Evolutionary conservation across 2,888 invertebrate genomes (phyloP).

Genomic region (Hydroisotoma schaefferi): DNA sequence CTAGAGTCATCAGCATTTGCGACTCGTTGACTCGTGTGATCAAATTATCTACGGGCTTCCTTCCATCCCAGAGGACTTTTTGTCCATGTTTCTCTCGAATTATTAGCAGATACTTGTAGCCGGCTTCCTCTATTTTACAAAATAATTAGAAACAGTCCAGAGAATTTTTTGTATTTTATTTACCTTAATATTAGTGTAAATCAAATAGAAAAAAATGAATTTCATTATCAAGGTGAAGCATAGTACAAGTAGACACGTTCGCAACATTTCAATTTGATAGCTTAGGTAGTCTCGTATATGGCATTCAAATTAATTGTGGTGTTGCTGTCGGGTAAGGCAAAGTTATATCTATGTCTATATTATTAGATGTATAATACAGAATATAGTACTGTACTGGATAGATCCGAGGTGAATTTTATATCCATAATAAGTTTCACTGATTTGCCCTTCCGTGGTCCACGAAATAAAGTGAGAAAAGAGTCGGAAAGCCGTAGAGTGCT

Average conservation of each 20-base stretch:
- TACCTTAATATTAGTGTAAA: no score
- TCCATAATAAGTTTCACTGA: neutral
- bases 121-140: neutral
- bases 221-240: no score
- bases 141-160: neutral
- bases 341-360: no score
- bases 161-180: neutral
- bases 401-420: neutral
- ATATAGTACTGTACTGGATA: neutral
- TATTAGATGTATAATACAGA: no score
- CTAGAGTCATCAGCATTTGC: constrained; percentile 20
- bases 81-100: constrained; percentile 1
- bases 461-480: neutral
- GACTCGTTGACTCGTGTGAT: constrained; percentile 17
- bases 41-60: neutral
- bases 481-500: neutral
- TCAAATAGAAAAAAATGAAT: no score
- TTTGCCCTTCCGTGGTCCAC: neutral
- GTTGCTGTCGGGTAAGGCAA: no score
- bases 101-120: neutral
- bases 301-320: no score
- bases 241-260: no score
- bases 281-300: no score
- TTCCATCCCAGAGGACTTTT: constrained; percentile 22
- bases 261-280: no score